These are phyloP conservation scores for Hemicentrotus pulcherrimus DNA, from an alignment of 35 echinoderm and acorn worm genomes.

Conservation along the genomic window DNA sequence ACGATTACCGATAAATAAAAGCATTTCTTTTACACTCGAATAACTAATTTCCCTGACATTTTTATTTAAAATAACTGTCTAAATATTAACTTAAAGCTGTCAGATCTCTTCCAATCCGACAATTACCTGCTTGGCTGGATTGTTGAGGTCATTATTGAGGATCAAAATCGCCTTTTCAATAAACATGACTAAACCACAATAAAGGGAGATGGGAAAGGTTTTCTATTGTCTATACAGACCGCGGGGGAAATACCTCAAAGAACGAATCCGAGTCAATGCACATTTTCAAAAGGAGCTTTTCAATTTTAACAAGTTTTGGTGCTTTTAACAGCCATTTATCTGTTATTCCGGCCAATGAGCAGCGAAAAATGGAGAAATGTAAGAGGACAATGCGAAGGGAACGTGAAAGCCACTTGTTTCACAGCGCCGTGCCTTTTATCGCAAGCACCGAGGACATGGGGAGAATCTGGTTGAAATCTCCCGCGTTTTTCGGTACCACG, in stretches of 20 bases:
- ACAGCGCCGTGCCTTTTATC: constrained; percentile 42
- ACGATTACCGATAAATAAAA: not conserved
- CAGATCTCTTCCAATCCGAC: not conserved
- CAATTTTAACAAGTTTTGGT: constrained; percentile 40
- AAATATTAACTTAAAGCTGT: constrained; percentile 24
- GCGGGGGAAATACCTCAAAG: not conserved
- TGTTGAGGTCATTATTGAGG: constrained; percentile 1
- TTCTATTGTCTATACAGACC: not conserved
- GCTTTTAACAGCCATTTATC: constrained; percentile 55
- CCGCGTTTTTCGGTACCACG: not conserved
- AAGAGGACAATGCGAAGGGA: not conserved
- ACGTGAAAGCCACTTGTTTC: constrained; percentile 5
- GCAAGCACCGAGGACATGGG: not conserved
- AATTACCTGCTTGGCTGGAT: constrained; percentile 30
- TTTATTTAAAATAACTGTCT: not conserved
- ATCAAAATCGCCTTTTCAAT: constrained; percentile 7
- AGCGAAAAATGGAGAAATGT: not conserved
- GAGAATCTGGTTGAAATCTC: constrained; percentile 2
- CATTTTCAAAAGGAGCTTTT: constrained; percentile 27
- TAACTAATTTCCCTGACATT: not conserved
- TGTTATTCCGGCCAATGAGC: constrained; percentile 51
- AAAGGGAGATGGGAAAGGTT: not conserved
- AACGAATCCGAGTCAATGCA: constrained; percentile 13
- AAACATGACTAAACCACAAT: not conserved
- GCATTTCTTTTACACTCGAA: constrained; percentile 23